A percentile compares a stretch with the other conserved stretches of the same genome.
These are phyloP conservation scores for Erythrocercus mccallii DNA, from an alignment of 2,113 vertebrate genomes.

Conservation along the genomic window DNA sequence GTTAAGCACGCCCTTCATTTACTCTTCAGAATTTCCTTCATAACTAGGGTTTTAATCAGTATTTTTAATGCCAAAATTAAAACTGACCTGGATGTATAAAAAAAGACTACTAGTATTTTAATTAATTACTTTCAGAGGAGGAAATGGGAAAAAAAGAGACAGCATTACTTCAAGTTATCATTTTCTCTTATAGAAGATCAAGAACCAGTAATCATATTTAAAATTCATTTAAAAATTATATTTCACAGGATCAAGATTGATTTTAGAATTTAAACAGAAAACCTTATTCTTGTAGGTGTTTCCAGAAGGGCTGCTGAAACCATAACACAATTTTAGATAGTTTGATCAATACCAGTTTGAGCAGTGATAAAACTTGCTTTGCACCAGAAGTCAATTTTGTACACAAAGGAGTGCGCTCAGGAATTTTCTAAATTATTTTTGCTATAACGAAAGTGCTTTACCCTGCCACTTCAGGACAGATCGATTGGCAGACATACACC, in stretches of 20 bases:
- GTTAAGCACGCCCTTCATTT: neutral
- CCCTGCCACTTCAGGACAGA: constrained; percentile 47
- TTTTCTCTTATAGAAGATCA: neutral
- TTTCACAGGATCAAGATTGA: neutral
- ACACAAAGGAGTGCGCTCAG: constrained; percentile 61
- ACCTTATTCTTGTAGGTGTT: constrained; percentile 17
- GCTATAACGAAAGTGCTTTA: constrained; percentile 48
- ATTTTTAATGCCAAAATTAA: neutral
- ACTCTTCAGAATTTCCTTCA: neutral
- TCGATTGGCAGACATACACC: constrained; percentile 38
- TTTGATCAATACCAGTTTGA: constrained; percentile 71
- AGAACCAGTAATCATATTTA: neutral
- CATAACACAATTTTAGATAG: constrained; percentile 49
- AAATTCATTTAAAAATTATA: neutral
- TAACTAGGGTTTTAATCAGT: neutral
- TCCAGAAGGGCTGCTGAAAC: constrained; percentile 36
- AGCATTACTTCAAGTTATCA: neutral
- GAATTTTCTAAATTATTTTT: constrained; percentile 67
- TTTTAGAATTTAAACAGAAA: constrained; percentile 50
- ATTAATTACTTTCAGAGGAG: neutral
- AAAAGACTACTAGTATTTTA: neutral
- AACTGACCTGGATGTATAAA: neutral
- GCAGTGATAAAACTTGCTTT: constrained; percentile 65
- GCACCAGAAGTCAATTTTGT: constrained; percentile 47
- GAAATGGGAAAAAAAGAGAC: neutral